phyloP scores from a whole-genome alignment of 2,888 invertebrate species.

The Pterobdella sp. region DNA sequence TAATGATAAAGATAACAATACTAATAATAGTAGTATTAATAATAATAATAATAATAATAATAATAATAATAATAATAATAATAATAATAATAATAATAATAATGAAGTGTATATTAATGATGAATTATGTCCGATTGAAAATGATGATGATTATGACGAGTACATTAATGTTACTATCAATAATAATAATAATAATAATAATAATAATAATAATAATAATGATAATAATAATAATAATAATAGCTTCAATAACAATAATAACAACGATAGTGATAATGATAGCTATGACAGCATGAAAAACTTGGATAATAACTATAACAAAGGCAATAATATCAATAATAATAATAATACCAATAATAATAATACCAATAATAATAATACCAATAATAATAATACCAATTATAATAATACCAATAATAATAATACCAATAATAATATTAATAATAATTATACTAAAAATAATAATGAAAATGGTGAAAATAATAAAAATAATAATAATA shows the following conservation, averaged over 20 bases:
- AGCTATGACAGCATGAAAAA: neutral
- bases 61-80: too few relatives aligned
- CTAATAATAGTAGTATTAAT: too few relatives aligned
- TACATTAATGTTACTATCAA: neutral
- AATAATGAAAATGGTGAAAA: neutral
- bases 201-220: neutral
- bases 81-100: too few relatives aligned
- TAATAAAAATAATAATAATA: neutral
- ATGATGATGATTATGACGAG: neutral
- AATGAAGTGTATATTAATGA: too few relatives aligned
- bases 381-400: neutral
- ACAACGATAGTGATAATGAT: neutral
- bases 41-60: too few relatives aligned
- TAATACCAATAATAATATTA: neutral
- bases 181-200: constrained; percentile 5
- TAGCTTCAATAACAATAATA: neutral
- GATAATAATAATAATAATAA: neutral
- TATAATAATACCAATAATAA: neutral
- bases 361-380: neutral
- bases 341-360: neutral
- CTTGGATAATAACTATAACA: neutral
- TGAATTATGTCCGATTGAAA: neutral
- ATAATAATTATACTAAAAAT: neutral
- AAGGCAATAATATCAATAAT: neutral
- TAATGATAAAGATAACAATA: too few relatives aligned